phyloP scores from a whole-genome alignment of 2,113 vertebrate species.

The Etheostoma spectabile region DNA sequence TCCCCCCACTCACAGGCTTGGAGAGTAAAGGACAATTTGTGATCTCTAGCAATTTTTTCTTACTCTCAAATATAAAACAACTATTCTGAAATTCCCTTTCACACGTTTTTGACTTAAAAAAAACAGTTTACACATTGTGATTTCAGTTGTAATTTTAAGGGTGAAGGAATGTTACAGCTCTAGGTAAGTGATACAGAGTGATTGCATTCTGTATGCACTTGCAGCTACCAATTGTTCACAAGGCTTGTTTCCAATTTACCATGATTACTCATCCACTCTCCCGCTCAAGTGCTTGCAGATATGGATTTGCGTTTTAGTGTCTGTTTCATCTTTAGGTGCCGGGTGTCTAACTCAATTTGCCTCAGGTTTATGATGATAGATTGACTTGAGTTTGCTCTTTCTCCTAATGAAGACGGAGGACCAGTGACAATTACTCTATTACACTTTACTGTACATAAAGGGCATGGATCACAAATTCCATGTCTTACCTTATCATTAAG shows the following conservation, averaged over 20 bases:
- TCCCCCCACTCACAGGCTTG: background rate
- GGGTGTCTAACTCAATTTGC: constrained; percentile 58
- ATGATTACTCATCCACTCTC: constrained; percentile 68
- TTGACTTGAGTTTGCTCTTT: constrained; percentile 49
- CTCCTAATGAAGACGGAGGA: constrained; percentile 59
- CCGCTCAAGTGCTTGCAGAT: constrained; percentile 63
- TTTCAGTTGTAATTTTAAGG: background rate
- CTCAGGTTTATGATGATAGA: constrained; percentile 40
- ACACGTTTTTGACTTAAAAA: background rate
- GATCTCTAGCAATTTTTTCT: background rate
- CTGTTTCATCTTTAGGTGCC: constrained; percentile 62
- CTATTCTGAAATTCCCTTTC: background rate
- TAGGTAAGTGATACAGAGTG: constrained; percentile 7
- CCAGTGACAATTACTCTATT: constrained; percentile 57
- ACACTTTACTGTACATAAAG: constrained; percentile 50
- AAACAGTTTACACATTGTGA: background rate
- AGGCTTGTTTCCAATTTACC: constrained; percentile 63
- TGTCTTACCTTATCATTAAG: constrained; percentile 27
- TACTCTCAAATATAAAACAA: background rate
- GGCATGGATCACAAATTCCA: constrained; percentile 21
- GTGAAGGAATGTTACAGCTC: constrained; percentile 7
- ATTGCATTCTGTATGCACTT: constrained; percentile 30
- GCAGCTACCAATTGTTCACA: constrained; percentile 54
- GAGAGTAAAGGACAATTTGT: background rate
- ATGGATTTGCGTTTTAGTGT: constrained; percentile 64